Evolutionary conservation across 2,888 invertebrate genomes (phyloP).

Genomic region (Epinotia demarniana): DNA sequence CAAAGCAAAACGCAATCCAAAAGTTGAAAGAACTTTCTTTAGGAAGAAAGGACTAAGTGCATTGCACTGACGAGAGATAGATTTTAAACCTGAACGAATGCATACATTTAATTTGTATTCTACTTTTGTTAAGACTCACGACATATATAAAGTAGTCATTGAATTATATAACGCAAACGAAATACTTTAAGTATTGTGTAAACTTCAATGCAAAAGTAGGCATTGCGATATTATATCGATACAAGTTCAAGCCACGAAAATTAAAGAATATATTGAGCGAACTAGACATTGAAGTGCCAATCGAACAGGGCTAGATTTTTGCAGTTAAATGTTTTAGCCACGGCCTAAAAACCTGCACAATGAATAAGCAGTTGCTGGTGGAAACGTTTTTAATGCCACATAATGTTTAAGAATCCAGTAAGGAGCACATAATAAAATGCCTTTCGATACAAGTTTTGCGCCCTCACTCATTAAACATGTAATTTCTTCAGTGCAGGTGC

Average conservation of each 20-base stretch:
- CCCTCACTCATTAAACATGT: slow-evolving; percentile 23
- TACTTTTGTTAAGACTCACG: background rate
- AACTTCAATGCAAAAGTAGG: background rate
- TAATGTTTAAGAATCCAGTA: background rate
- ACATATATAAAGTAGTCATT: background rate
- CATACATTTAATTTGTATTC: background rate
- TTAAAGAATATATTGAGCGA: background rate
- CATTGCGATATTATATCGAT: background rate
- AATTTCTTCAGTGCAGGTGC: slow-evolving; percentile 39
- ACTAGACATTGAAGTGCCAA: background rate
- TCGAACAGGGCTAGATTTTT: background rate
- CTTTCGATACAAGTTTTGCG: slow-evolving; percentile 28
- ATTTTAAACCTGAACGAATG: background rate
- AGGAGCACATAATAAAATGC: background rate
- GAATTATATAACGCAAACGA: background rate
- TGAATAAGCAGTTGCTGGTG: background rate
- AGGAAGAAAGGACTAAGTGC: slow-evolving; percentile 3
- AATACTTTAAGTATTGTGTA: slow-evolving; percentile 2
- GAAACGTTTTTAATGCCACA: background rate
- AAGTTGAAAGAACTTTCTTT: slow-evolving; percentile 3
- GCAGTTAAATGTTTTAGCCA: too few species aligned
- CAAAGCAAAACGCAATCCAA: background rate
- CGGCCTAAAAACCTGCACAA: background rate
- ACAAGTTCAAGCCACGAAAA: background rate
- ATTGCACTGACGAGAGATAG: background rate